phyloP scores from a whole-genome alignment of 2,797 vertebrate species.

The Cyprinella venusta region DNA sequence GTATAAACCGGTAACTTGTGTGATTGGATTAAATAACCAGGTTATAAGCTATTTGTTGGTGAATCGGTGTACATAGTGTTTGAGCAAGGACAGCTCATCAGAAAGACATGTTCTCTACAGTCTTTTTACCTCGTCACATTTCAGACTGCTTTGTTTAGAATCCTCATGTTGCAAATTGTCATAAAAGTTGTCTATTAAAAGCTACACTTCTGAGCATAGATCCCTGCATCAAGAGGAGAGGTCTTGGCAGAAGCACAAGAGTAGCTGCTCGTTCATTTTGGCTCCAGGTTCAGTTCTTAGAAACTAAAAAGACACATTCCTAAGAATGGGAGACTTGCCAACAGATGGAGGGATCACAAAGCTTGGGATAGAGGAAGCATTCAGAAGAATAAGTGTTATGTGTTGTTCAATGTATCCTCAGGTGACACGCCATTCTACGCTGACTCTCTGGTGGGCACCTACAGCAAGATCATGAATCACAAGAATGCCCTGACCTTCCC shows the following conservation, averaged over 20 bases:
- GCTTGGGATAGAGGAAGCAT: not conserved
- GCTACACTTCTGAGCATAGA: not conserved
- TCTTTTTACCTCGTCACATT: not conserved
- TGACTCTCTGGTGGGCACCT: conserved; percentile 97
- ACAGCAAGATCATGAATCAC: conserved; percentile 99
- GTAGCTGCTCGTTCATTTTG: not conserved
- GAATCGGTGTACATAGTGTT: not conserved
- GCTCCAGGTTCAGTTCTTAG: not conserved
- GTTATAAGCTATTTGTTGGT: not conserved
- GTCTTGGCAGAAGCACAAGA: not conserved
- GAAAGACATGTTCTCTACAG: not conserved
- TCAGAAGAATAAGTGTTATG: not conserved
- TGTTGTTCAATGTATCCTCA: conserved; percentile 65
- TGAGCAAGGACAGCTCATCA: not conserved
- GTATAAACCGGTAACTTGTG: not conserved
- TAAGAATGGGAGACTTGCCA: not conserved
- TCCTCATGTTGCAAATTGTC: not conserved
- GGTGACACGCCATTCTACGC: conserved; percentile 99
- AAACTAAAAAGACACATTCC: not conserved
- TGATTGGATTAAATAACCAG: not conserved
- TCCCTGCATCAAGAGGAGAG: not conserved
- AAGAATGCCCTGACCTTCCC: conserved; percentile 97
- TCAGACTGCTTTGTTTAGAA: not conserved
- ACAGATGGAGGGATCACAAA: not conserved
- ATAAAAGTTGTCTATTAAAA: conserved; percentile 2